Conservation (phyloP, 1,140 invertebrate species). For the Bombus haemorrhoidalis region DNA sequence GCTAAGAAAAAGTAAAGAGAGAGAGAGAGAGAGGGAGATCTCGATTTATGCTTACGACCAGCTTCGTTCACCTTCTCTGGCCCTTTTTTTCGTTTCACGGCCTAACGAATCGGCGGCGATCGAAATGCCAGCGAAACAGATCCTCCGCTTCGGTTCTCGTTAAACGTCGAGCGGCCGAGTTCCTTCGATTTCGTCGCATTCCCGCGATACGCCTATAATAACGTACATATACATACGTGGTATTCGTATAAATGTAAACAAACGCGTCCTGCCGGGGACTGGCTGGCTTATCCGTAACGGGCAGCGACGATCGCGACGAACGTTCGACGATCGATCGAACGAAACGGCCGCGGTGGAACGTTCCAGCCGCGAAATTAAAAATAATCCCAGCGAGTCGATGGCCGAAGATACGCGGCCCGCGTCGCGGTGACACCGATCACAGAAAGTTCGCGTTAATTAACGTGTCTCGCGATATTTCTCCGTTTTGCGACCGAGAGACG, state of each 20-base stretch:
- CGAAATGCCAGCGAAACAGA: neutral
- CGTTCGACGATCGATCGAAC: neutral
- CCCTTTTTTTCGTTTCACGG: no score
- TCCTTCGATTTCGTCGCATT: conserved; percentile 19
- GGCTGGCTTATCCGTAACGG: conserved; percentile 13
- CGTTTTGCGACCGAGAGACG: conserved; percentile 21
- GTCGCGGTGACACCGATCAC: conserved; percentile 33
- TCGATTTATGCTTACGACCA: neutral
- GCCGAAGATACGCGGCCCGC: neutral
- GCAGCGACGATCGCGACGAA: neutral
- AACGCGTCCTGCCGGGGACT: neutral
- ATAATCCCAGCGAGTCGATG: conserved; percentile 24
- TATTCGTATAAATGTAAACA: conserved; percentile 51
- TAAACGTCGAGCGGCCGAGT: neutral
- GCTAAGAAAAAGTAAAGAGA: no score
- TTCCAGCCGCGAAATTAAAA: neutral
- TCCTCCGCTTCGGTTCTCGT: neutral
- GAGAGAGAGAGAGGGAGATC: neutral
- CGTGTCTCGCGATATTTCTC: neutral
- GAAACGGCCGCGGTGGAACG: neutral
- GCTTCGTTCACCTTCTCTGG: neutral
- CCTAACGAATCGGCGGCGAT: neutral
- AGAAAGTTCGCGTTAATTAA: conserved; percentile 4
- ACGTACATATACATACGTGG: conserved; percentile 25
- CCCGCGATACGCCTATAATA: conserved; percentile 10